Conservation (phyloP, 2,113 vertebrate genomes). For the Mastomys coucha region DNA sequence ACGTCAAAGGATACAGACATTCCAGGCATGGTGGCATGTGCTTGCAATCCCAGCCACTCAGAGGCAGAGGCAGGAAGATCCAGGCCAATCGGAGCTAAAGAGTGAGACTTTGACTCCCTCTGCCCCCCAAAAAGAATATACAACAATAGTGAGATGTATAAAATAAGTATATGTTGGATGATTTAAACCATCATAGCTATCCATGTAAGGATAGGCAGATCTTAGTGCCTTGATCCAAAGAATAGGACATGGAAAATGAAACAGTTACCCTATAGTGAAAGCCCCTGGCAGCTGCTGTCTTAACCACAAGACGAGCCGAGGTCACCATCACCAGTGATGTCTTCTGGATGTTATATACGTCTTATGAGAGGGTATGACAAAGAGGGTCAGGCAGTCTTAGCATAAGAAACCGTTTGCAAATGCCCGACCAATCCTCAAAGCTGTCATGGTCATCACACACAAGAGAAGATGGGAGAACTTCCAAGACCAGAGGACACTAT, state of each 20-base stretch:
- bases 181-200: not conserved
- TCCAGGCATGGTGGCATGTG: not conserved
- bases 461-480: not conserved
- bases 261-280: not conserved
- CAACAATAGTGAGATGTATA: not conserved
- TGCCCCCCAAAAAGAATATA: not conserved
- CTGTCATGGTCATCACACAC: not conserved
- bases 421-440: not conserved
- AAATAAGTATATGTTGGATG: not conserved
- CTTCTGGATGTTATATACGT: accelerated
- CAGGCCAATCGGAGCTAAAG: not conserved
- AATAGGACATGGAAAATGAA: not conserved
- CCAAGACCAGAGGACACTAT: not conserved
- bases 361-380: not conserved
- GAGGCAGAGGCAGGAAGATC: not conserved
- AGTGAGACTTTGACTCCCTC: not conserved
- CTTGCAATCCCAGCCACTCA: no score
- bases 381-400: not conserved
- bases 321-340: not conserved
- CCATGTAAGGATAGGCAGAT: not conserved
- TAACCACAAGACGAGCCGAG: not conserved
- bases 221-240: not conserved
- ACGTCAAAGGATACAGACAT: not conserved
- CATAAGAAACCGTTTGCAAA: not conserved
- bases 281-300: not conserved